phyloP scores from a whole-genome alignment of 2,797 vertebrate genomes.

The Phrynocephalus guinanensis region DNA sequence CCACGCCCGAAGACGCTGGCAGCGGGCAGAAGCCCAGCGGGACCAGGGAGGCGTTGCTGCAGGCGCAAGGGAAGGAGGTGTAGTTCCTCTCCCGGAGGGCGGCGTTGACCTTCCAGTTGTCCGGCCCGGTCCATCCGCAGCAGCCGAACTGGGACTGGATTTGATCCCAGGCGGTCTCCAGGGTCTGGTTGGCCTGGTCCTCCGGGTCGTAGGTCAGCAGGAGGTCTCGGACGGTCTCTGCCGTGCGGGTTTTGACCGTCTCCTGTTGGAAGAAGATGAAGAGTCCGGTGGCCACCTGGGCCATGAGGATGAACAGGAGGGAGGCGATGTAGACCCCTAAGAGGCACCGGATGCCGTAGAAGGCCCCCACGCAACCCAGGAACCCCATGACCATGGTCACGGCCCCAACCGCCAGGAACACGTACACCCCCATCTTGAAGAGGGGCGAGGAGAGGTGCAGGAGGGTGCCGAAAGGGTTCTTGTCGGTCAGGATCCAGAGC shows the following conservation, averaged over 20 bases:
- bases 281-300: slow-evolving; percentile 82
- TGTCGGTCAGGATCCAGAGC: background rate
- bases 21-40: slow-evolving; percentile 81
- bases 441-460: slow-evolving; percentile 76
- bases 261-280: slow-evolving; percentile 88
- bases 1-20: background rate
- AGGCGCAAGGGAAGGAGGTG: slow-evolving; percentile 87
- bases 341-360: slow-evolving; percentile 90
- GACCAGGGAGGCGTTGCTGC: slow-evolving; percentile 66
- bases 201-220: background rate
- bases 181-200: background rate
- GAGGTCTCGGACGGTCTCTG: background rate
- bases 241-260: background rate
- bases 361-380: slow-evolving; percentile 90
- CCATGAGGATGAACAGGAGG: slow-evolving; percentile 88
- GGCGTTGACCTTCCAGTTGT: slow-evolving; percentile 83
- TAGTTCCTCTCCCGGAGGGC: slow-evolving; percentile 74
- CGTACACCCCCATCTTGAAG: slow-evolving; percentile 83
- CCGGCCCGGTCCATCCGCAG: slow-evolving; percentile 85
- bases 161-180: background rate
- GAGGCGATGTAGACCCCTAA: slow-evolving; percentile 91
- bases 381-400: slow-evolving; percentile 92
- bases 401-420: slow-evolving; percentile 85
- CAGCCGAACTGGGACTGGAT: slow-evolving; percentile 80
- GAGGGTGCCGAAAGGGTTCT: background rate